Evolutionary conservation across 2,888 invertebrate species (phyloP).

Genomic region (Nycteola revayana): DNA sequence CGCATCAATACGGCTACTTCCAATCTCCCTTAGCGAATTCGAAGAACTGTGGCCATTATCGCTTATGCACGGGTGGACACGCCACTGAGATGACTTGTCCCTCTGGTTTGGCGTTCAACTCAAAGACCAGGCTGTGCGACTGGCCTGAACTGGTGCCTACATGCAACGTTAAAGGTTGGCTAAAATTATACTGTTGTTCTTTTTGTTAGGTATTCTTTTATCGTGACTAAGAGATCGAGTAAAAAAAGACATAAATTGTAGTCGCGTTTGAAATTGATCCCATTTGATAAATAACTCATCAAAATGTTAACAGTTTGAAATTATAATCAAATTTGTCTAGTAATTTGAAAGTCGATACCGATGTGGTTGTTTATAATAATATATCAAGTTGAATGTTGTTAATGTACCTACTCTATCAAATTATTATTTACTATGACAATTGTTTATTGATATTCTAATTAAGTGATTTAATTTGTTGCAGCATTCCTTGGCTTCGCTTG

Average conservation of each 20-base stretch:
- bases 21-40: slow-evolving; percentile 46
- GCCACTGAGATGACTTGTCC: slow-evolving; percentile 85
- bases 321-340: no score
- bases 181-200: not conserved
- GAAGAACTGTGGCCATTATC: slow-evolving; percentile 86
- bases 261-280: no score
- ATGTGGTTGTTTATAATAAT: no score
- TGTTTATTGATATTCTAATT: no score
- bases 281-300: no score
- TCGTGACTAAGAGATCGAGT: no score
- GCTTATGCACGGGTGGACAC: slow-evolving; percentile 88
- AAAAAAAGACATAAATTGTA: no score
- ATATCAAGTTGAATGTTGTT: no score
- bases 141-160: slow-evolving; percentile 90
- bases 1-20: slow-evolving; percentile 90
- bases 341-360: no score
- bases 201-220: not conserved
- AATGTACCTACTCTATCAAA: not conserved
- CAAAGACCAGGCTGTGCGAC: slow-evolving; percentile 86
- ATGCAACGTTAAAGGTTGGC: slow-evolving; percentile 82
- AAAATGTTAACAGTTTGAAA: no score
- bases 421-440: no score
- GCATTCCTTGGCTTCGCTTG: slow-evolving; percentile 56
- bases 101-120: slow-evolving; percentile 88
- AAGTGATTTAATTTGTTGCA: no score